Percentiles rank a stretch among this genome's conserved stretches.
Conservation (phyloP, 2,113 vertebrate genomes). For the Pimephales promelas region DNA sequence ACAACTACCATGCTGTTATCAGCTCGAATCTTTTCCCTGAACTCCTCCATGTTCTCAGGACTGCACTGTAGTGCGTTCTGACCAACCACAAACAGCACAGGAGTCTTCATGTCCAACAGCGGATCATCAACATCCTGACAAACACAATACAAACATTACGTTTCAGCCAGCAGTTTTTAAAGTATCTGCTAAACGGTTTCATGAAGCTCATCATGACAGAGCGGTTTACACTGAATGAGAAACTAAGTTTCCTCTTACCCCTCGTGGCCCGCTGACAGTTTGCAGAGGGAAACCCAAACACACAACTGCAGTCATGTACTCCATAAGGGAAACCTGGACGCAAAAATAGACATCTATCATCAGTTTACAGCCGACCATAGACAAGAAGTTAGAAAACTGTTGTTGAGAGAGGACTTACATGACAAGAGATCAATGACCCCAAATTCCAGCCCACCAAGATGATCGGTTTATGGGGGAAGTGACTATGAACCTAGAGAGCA, state of each 20-base stretch:
- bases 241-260: conserved; percentile 79
- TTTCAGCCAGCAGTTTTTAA: not conserved
- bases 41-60: conserved; percentile 93
- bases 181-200: not conserved
- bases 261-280: conserved; percentile 89
- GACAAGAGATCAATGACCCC: conserved; percentile 92
- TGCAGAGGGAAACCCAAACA: conserved; percentile 95
- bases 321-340: conserved; percentile 90
- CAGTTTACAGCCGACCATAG: not conserved
- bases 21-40: conserved; percentile 91
- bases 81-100: conserved; percentile 93
- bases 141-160: conserved; percentile 6
- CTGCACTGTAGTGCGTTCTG: conserved; percentile 93
- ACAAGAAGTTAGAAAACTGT: not conserved
- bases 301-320: conserved; percentile 91
- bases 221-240: not conserved
- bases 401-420: conserved; percentile 76
- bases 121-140: conserved; percentile 94
- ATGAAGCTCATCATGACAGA: not conserved
- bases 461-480: conserved; percentile 94
- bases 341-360: fast-evolving
- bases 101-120: conserved; percentile 97
- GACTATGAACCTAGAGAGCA: conserved; percentile 86
- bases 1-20: conserved; percentile 98
- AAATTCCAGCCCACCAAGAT: conserved; percentile 96